Evolutionary conservation across 2,888 invertebrate genomes (phyloP).

Genomic region (Plebejus argus): DNA sequence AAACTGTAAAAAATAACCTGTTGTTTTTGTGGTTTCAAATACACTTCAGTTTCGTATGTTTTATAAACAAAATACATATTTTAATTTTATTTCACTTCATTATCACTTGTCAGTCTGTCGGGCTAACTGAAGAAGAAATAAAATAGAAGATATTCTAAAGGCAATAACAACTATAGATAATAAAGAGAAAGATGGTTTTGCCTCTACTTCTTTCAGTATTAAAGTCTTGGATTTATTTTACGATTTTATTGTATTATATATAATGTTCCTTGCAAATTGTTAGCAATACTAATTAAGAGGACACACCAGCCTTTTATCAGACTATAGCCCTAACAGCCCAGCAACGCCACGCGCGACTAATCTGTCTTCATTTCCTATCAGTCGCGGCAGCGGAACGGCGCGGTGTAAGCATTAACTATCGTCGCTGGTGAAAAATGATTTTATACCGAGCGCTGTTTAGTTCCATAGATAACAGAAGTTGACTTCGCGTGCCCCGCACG

Average conservation of each 20-base stretch:
- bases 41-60: background rate
- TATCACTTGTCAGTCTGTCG: constrained; percentile 37
- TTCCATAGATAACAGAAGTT: constrained; percentile 35
- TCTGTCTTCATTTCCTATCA: constrained; percentile 81
- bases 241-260: background rate
- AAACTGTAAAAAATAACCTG: constrained; percentile 1
- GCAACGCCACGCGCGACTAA: constrained; percentile 75
- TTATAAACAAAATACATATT: background rate
- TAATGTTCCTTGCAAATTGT: background rate
- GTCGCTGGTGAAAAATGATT: constrained; percentile 76
- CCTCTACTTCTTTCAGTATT: background rate
- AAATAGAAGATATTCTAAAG: background rate
- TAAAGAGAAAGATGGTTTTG: background rate
- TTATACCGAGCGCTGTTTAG: constrained; percentile 72
- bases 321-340: constrained; percentile 47
- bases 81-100: background rate
- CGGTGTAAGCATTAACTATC: constrained; percentile 72
- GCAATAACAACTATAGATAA: too few relatives aligned
- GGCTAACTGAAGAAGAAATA: background rate
- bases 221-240: background rate
- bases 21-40: background rate
- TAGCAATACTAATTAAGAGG: background rate
- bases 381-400: constrained; percentile 57
- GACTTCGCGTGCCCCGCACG: constrained; percentile 63
- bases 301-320: background rate